Conservation (phyloP, 2,888 invertebrate genomes). For the Harpalus rufipes region DNA sequence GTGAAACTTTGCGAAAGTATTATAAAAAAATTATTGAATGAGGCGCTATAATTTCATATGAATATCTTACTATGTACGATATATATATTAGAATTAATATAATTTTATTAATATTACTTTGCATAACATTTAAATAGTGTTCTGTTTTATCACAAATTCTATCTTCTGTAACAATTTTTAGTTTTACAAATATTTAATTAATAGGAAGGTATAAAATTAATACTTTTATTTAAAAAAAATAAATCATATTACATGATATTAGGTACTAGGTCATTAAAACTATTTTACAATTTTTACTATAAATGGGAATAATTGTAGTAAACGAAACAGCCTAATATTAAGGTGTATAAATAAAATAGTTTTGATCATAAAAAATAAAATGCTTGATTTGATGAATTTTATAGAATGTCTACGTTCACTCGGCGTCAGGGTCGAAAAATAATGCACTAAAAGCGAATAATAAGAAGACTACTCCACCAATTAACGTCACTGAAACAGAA, state of each 20-base stretch:
- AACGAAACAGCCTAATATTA: constrained; percentile 27
- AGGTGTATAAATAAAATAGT: constrained; percentile 40
- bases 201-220: constrained; percentile 29
- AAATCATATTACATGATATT: constrained; percentile 25
- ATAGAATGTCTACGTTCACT: constrained; percentile 68
- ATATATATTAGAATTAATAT: no score
- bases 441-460: constrained; percentile 96
- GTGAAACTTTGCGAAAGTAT: no score
- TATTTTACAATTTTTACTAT: constrained; percentile 34
- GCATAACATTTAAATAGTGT: no score
- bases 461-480: constrained; percentile 97
- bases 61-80: no score
- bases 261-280: constrained; percentile 10
- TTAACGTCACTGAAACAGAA: constrained; percentile 91
- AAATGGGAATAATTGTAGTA: constrained; percentile 1
- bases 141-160: no score
- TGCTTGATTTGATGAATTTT: constrained; percentile 15
- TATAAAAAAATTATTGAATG: no score
- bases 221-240: constrained; percentile 39
- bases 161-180: constrained; percentile 35
- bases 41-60: no score
- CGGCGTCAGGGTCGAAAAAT: constrained; percentile 87
- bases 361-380: constrained; percentile 61
- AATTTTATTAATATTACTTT: no score
- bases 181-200: neutral